These are phyloP conservation scores for Stenopsyche tienmushanensis DNA, from an alignment of 1,140 invertebrate genomes.

Conservation along the genomic window DNA sequence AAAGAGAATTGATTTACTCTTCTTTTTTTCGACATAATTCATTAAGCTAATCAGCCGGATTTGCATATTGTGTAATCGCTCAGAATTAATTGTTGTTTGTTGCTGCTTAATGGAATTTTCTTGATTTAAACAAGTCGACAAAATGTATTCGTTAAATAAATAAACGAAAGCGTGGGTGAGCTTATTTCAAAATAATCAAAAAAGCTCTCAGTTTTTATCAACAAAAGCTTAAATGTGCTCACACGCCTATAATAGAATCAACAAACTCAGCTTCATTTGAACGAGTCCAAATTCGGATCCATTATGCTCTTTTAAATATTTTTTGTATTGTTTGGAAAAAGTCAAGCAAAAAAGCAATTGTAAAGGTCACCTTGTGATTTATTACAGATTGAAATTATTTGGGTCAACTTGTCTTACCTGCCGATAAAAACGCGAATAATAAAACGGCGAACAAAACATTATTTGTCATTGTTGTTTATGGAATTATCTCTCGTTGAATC, in stretches of 20 bases:
- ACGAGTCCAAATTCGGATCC: too few relatives aligned
- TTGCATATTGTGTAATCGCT: background rate
- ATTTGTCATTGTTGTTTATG: constrained; percentile 4
- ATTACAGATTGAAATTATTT: too few relatives aligned
- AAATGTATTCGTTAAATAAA: too few relatives aligned
- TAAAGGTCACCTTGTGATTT: too few relatives aligned
- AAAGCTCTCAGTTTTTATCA: background rate
- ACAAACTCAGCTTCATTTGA: too few relatives aligned
- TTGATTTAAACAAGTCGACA: background rate
- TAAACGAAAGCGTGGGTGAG: background rate
- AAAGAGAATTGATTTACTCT: constrained; percentile 1
- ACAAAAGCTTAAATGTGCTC: background rate
- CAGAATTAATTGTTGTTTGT: background rate
- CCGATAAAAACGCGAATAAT: too few relatives aligned
- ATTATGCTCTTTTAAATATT: too few relatives aligned
- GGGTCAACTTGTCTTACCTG: too few relatives aligned
- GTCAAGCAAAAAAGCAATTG: too few relatives aligned
- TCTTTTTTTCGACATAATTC: constrained; percentile 2
- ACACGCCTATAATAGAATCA: background rate
- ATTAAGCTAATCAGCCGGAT: background rate
- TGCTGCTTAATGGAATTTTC: background rate
- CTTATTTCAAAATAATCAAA: background rate
- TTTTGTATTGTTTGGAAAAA: too few relatives aligned
- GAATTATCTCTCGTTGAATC: background rate
- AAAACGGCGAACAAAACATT: too few relatives aligned